Percentiles rank a stretch among this genome's conserved stretches.
These are phyloP conservation scores for Patella vulgata DNA, from an alignment of 1,140 invertebrate genomes.

Conservation along the genomic window DNA sequence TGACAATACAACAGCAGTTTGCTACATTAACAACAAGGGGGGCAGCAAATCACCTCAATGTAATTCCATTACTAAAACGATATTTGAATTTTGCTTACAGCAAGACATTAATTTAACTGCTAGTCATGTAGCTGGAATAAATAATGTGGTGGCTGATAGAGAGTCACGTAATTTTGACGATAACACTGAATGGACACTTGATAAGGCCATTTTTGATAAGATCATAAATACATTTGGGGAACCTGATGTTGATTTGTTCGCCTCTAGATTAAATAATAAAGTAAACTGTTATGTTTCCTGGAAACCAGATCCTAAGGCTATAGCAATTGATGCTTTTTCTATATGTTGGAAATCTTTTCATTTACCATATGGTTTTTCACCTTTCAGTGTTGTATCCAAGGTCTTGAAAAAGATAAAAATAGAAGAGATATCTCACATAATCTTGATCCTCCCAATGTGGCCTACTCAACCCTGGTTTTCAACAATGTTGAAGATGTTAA, in stretches of 20 bases:
- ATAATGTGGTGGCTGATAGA: conserved; percentile 24
- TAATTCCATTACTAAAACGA: conserved; percentile 11
- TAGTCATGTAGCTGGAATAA: conserved; percentile 22
- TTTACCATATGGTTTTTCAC: conserved; percentile 25
- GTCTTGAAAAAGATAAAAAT: conserved; percentile 17
- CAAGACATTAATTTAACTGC: conserved; percentile 23
- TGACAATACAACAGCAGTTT: too few species aligned
- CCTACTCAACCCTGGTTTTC: conserved; percentile 30
- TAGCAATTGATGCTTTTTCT: conserved; percentile 29
- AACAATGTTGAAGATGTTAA: conserved; percentile 13
- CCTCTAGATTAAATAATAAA: conserved; percentile 29
- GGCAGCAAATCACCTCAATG: conserved; percentile 6
- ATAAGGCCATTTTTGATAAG: conserved; percentile 10
- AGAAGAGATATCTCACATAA: conserved; percentile 5
- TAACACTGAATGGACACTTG: conserved; percentile 29
- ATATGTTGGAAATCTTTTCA: conserved; percentile 16
- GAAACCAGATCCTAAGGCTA: conserved; percentile 18
- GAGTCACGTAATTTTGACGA: conserved; percentile 14
- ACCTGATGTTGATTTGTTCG: conserved; percentile 33
- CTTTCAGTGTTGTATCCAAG: conserved; percentile 23
- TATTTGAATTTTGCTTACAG: conserved; percentile 26
- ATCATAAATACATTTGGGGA: conserved; percentile 1
- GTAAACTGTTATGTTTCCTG: conserved; percentile 16
- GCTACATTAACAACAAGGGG: too few species aligned
- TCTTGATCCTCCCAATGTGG: conserved; percentile 27